A percentile compares a stretch with the other conserved stretches of the same genome.
Conservation (phyloP, 2,888 invertebrate genomes). For the Lissocephala sabroskyi region DNA sequence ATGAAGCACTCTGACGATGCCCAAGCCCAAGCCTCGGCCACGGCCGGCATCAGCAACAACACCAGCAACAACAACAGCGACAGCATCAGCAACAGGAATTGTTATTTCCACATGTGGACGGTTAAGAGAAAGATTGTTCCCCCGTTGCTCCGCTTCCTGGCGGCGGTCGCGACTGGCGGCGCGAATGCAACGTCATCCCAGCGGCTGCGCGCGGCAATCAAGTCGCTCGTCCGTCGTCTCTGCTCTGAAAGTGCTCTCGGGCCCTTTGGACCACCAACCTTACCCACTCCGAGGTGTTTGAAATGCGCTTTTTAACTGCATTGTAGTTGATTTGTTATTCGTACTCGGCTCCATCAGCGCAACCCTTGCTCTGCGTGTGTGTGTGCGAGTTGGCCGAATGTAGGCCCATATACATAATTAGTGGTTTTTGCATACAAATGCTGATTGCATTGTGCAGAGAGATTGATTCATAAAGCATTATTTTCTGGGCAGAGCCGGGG, state of each 20-base stretch:
- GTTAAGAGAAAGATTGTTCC: conserved; percentile 20
- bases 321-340: conserved; percentile 59
- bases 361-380: not conserved
- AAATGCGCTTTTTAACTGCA: conserved; percentile 61
- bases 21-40: too few relatives aligned
- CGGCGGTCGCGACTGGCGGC: conserved; percentile 24
- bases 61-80: conserved; percentile 22
- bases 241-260: conserved; percentile 32
- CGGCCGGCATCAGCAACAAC: conserved; percentile 9
- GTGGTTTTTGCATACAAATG: conserved; percentile 42
- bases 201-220: conserved; percentile 56
- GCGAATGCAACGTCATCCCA: conserved; percentile 59
- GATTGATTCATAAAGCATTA: conserved; percentile 1
- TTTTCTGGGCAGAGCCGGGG: conserved; percentile 1
- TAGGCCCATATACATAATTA: conserved; percentile 45
- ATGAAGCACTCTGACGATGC: not conserved
- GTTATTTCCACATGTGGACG: conserved; percentile 56
- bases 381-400: conserved; percentile 5
- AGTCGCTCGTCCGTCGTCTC: conserved; percentile 14
- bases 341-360: conserved; percentile 21
- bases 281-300: conserved; percentile 40
- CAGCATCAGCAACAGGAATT: conserved; percentile 41
- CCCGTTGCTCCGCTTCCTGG: conserved; percentile 53
- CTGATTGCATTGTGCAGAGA: conserved; percentile 34
- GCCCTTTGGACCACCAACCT: conserved; percentile 54